Percentiles rank a stretch among this genome's conserved stretches.
Conservation (phyloP, 2,797 vertebrate genomes). For the Notoglanidium macrostoma region DNA sequence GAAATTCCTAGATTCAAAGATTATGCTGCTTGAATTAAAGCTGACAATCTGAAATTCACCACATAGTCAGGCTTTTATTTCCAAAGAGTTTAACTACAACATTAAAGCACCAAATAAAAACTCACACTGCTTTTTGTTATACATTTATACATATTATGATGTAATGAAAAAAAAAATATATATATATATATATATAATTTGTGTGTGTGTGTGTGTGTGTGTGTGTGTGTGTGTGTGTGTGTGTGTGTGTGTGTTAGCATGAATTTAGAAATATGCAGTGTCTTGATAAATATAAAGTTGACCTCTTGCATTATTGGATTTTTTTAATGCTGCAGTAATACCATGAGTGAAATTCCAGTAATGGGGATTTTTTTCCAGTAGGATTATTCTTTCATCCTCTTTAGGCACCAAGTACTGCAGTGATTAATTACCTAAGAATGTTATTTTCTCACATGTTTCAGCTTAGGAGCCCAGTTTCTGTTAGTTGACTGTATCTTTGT, state of each 20-base stretch:
- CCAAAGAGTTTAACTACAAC: background rate
- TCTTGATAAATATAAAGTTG: background rate
- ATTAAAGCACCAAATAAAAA: background rate
- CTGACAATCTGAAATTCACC: background rate
- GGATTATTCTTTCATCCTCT: slow-evolving; percentile 36
- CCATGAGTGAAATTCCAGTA: slow-evolving; percentile 1
- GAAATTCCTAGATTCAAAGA: background rate
- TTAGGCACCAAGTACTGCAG: slow-evolving; percentile 11
- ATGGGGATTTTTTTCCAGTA: slow-evolving; percentile 24
- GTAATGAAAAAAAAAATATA: background rate
- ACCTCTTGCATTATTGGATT: background rate
- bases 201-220: too few species aligned
- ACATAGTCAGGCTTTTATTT: slow-evolving; percentile 1
- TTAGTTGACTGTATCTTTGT: background rate
- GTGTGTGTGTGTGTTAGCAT: background rate
- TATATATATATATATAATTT: background rate
- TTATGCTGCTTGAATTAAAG: background rate
- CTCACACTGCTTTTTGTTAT: background rate
- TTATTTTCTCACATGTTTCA: slow-evolving; percentile 24
- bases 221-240: background rate
- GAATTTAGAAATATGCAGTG: background rate
- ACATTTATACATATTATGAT: background rate
- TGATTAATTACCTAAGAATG: slow-evolving; percentile 13
- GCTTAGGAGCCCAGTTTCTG: background rate
- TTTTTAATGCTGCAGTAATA: background rate